These are phyloP conservation scores for Nemurella pictetii DNA, from an alignment of 2,888 invertebrate species.

Conservation along the genomic window DNA sequence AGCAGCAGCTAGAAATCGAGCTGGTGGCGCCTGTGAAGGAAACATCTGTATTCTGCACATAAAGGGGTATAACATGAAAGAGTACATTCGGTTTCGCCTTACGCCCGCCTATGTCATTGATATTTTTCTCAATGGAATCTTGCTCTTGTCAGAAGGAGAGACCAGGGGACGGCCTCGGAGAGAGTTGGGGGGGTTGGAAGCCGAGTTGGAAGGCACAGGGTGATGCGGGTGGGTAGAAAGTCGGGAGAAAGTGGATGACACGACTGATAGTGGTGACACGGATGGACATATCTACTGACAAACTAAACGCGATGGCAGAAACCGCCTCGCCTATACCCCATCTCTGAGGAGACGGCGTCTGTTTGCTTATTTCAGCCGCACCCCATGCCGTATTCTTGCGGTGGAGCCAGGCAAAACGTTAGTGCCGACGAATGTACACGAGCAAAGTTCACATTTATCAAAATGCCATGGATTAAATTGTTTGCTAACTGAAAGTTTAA, in stretches of 20 bases:
- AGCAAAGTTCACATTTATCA: neutral
- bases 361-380: neutral
- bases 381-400: neutral
- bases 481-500: neutral
- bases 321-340: too few relatives aligned
- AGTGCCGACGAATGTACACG: too few relatives aligned
- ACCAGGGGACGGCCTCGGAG: neutral
- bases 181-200: neutral
- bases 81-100: neutral
- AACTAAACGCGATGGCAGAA: neutral
- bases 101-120: neutral
- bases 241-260: neutral
- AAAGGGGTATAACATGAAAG: neutral
- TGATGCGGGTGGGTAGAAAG: neutral
- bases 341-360: neutral
- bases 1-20: neutral
- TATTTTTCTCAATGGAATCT: neutral
- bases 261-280: neutral
- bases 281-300: constrained; percentile 3
- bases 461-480: neutral
- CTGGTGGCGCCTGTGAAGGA: neutral
- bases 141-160: neutral
- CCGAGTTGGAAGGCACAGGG: neutral
- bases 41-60: neutral
- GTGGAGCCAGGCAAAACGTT: neutral